phyloP scores from a whole-genome alignment of 2,888 invertebrate genomes.

The Cryptocephalus moraei region DNA sequence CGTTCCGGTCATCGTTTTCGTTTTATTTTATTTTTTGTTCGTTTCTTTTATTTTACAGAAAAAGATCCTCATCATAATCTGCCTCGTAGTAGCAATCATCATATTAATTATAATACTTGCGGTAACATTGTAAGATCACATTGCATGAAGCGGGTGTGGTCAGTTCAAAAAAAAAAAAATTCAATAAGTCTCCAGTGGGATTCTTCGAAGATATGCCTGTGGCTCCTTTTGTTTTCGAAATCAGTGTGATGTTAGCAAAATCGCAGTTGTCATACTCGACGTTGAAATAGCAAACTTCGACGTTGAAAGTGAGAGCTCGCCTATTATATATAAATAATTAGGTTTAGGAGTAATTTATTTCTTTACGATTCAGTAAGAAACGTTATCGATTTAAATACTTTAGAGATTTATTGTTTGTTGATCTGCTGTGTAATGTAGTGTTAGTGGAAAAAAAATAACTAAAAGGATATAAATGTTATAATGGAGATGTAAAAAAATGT shows the following conservation, averaged over 20 bases:
- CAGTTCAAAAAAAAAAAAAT: neutral
- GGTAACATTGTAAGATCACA: constrained; percentile 19
- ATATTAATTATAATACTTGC: constrained; percentile 65
- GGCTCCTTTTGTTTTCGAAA: too few relatives aligned
- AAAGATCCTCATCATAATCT: constrained; percentile 81
- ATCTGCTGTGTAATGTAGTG: neutral
- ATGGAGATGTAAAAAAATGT: constrained; percentile 2
- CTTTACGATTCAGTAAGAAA: neutral
- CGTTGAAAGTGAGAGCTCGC: too few relatives aligned
- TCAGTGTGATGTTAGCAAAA: neutral
- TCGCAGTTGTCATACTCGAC: too few relatives aligned
- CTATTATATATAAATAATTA: too few relatives aligned
- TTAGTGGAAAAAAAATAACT: constrained; percentile 2
- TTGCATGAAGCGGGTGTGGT: constrained; percentile 8
- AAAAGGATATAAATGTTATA: constrained; percentile 1
- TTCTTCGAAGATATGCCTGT: neutral
- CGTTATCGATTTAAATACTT: constrained; percentile 1
- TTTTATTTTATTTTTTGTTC: constrained; percentile 44
- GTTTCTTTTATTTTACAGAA: constrained; percentile 66
- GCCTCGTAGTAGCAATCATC: constrained; percentile 67
- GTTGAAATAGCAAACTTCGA: too few relatives aligned
- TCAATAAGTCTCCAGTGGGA: neutral
- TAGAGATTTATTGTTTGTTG: constrained; percentile 8
- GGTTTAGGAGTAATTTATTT: too few relatives aligned
- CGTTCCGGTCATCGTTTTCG: neutral